Base-by-base conservation (phyloP, 2,797 vertebrate genomes). In the Jordanella pulchra region DNA sequence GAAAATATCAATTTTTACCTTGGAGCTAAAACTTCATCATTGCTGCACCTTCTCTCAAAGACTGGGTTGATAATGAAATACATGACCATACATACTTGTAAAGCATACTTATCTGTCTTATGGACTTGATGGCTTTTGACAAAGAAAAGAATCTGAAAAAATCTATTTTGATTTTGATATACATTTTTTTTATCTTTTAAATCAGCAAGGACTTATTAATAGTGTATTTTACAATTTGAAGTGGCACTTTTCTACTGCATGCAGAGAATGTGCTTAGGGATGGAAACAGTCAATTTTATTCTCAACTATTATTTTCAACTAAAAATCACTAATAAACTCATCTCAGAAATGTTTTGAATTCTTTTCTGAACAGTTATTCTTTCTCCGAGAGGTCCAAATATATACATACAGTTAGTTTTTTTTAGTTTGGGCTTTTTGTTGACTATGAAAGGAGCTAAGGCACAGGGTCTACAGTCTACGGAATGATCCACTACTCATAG, bases 401-500 rank as follows among this genome's bases (percentile, higher is more conserved):
- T 23, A 25, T 35, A 42, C 23, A 63, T 63, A 21, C 14, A 23
- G 60, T 25, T 42, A n/a, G 32, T 23, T 61, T n/a, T 61, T 39
- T 61, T 21, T 32, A 39, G 30, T 35, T 1, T 39, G 18, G 60
- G 60, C 4, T 2, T 42, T 61, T 63, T 42, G 60, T 63, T 63
- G 35, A 63, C 23, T 14, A 35, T 63, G 13, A 42, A 63, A 14
- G 30, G 58, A 61, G 58, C 21, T 15, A 63, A n/a, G 11, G n/a
- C 23, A 42, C 32, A 63, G 56, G 21, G 35, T n/a, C 42, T 63
- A 42, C 23, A 14, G 23, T n/a, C n/a, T n/a, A n/a, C n/a, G 23
- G 58, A 61, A 61, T 61, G 18, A 61, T 35, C 58, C 30, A 63
- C 14, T 63, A 35, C 60, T 25, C 23, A 63, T 15, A 42, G 60